Base-by-base conservation (phyloP, 2,797 vertebrate species). In the Simalia tracyae region DNA sequence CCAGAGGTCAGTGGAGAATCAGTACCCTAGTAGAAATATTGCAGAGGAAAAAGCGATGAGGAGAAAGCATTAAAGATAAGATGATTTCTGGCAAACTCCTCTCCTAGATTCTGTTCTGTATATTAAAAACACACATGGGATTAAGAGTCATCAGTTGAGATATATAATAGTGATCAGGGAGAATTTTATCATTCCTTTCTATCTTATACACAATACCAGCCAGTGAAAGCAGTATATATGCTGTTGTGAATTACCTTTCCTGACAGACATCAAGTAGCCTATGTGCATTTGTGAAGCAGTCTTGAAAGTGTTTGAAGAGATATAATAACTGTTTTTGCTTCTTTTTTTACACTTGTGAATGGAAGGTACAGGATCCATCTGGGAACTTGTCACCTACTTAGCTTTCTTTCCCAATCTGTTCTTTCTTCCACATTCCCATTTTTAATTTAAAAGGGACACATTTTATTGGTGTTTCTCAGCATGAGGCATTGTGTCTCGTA, bases 401-500 rank as follows among this genome's bases (percentile, higher is more conserved):
- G 57, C 54, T 59, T 26, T 56, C 24, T 60, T 64, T 66, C 68
- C 28, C 91, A 90, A 89, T 93, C 72, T 90, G 60, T 87, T 92
- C 54, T 90, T 91, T 90, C 81, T 87, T 42, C 24, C 42, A 84
- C 61, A 24, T 59, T 56, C 57, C 72, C 72, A 68, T 84, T 84
- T 90, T 85, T 85, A 89, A 92, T 93, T 93, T 92, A 87, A 84
- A 87, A 93, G 61, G 50, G 85, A 88, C 10, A 26, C n/a, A 15
- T 84, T 92, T 84, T 72, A 54, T 68, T 87, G 54, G 46, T 84
- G 19, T 90, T 90, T 92, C 91, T 90, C 93, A 93, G 91, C 88
- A 87, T 85, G 91, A 90, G 36, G 36, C 63, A 57, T 60, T 63
- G 64, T 54, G 28, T 88, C 64, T 90, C 19, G 36, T 76, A 81